Conservation (phyloP, 2,888 invertebrate species). For the Dynastes maya region DNA sequence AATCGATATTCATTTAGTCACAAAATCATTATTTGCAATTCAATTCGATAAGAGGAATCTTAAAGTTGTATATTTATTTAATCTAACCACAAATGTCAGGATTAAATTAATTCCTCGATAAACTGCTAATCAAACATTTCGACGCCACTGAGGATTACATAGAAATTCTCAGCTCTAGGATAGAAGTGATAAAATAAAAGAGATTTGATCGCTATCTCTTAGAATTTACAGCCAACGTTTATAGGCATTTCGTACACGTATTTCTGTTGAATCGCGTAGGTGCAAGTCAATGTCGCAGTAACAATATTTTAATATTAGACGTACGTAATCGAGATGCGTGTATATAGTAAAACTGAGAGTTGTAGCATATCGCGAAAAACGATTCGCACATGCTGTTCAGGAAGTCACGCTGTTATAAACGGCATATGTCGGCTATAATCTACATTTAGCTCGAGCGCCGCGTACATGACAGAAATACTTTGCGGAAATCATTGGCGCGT, state of each 20-base stretch:
- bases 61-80: no score
- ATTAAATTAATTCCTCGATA: no score
- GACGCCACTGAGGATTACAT: no score
- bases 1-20: no score
- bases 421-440: constrained; percentile 36
- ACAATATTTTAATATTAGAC: constrained; percentile 9
- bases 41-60: no score
- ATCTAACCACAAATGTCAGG: no score
- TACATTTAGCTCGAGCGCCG: constrained; percentile 27
- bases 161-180: no score
- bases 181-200: no score
- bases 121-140: no score
- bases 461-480: constrained; percentile 42
- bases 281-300: neutral
- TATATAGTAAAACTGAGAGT: neutral
- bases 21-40: no score
- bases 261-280: neutral
- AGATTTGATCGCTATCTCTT: no score
- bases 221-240: no score
- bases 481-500: constrained; percentile 37
- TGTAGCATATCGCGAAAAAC: constrained; percentile 24
- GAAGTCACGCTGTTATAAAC: constrained; percentile 40
- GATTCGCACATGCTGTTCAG: constrained; percentile 41
- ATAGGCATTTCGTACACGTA: neutral
- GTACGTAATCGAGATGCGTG: neutral